Percentiles rank a stretch among this genome's conserved stretches.
These are phyloP conservation scores for Melinaea marsaeus DNA, from an alignment of 2,888 invertebrate genomes.

Conservation along the genomic window DNA sequence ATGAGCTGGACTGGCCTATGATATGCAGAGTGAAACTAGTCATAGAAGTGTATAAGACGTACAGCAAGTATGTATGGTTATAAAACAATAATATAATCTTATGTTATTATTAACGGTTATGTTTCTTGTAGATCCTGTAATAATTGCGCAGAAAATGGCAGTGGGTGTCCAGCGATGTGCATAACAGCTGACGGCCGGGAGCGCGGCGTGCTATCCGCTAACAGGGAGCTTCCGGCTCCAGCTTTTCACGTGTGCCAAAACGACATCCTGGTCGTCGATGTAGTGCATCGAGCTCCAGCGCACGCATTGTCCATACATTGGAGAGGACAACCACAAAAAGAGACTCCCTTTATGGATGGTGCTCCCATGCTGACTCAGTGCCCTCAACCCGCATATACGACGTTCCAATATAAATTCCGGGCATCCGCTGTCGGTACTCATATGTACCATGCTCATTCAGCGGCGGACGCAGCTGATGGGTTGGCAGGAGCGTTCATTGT, in stretches of 20 bases:
- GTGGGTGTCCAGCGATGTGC: conserved; percentile 80
- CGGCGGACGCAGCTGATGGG: conserved; percentile 82
- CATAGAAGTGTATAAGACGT: conserved; percentile 84
- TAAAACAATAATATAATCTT: neutral
- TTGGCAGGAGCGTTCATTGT: conserved; percentile 85
- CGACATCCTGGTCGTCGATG: conserved; percentile 86
- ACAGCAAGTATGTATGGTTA: conserved; percentile 79
- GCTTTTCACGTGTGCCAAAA: conserved; percentile 83
- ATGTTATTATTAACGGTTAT: conserved; percentile 1
- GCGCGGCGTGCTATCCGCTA: conserved; percentile 81
- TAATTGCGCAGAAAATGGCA: conserved; percentile 79
- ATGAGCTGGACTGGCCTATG: conserved; percentile 87
- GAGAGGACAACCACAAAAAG: conserved; percentile 85
- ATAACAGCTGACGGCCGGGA: conserved; percentile 81
- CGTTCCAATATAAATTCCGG: conserved; percentile 87
- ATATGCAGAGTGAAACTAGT: conserved; percentile 86
- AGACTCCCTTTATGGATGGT: conserved; percentile 87
- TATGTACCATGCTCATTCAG: conserved; percentile 85
- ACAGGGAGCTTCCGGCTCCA: conserved; percentile 81
- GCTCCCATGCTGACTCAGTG: conserved; percentile 88
- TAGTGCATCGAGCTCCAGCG: conserved; percentile 84
- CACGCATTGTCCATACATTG: conserved; percentile 86
- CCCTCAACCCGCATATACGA: conserved; percentile 84
- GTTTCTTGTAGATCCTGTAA: conserved; percentile 77
- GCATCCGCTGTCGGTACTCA: conserved; percentile 84